Evolutionary conservation across 2,797 vertebrate genomes (phyloP), one percentile per base, ranked within the genome.

Genomic region (Carcharodon carcharias): DNA sequence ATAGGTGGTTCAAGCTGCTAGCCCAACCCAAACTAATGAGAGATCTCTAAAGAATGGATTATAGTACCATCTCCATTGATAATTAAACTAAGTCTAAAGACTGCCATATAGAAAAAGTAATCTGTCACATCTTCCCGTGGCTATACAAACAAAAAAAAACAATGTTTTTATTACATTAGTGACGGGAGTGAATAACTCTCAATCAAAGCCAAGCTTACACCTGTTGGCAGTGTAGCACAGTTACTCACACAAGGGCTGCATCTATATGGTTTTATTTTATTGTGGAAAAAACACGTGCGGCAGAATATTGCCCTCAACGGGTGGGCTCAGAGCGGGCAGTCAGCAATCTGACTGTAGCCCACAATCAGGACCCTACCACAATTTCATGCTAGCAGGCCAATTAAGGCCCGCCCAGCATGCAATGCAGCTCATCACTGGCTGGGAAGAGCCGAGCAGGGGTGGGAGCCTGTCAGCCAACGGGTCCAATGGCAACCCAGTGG

Each of bases 1-100:
- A 71, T 71, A 71, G 65, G 65, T 31, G 50, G 93, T 95, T 28
- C 93, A 95, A 95, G 89, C 58, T 92, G 58, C 89, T 58, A 63
- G 67, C 93, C 93, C 93, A 95, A 95, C 93, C 93, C 93, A 95
- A 95, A 14, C 67, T 95, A 50, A 94, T 69, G 40, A 94, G 63
- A 94, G 58, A 94, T 28, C 69, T 94, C 61, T 61, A 40, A 94
- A 95, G 45, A 26, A 95, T 71, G 63, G 54, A 50, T 95, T 95
- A 69, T 31, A 95, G 93, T 9, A 50, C 65, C 50, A 54, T 16
- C 67, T 95, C 61, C 63, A 65, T 23, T 67, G 63, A 67, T 45
- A 69, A 94, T 94, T 94, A 94, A 58, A 6, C 4, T 16, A 93
- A 95, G 93, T 69, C 93, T 54, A 28, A 95, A 95, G 40, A 54